Percentiles rank a stretch among this genome's conserved stretches.
Evolutionary conservation across 2,888 invertebrate genomes (phyloP).

Genomic region (Brachyopa scutellaris): DNA sequence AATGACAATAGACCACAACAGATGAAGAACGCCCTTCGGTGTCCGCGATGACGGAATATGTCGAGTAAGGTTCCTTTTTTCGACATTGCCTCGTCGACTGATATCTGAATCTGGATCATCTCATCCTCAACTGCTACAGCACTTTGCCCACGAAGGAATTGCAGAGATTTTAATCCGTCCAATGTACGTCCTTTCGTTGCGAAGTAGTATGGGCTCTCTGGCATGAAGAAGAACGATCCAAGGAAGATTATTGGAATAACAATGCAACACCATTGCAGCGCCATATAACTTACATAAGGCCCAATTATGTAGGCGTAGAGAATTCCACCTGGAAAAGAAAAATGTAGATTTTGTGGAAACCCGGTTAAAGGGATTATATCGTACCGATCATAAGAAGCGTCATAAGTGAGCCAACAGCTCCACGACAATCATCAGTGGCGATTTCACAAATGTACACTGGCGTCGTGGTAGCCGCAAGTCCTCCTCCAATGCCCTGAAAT

Average conservation of each 20-base stretch:
- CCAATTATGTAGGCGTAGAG: slow-evolving; percentile 88
- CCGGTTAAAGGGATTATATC: slow-evolving; percentile 60
- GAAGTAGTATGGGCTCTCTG: slow-evolving; percentile 90
- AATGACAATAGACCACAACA: slow-evolving; percentile 89
- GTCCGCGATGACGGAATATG: slow-evolving; percentile 86
- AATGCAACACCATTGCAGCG: slow-evolving; percentile 86
- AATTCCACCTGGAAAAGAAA: slow-evolving; percentile 85
- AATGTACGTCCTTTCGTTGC: slow-evolving; percentile 83
- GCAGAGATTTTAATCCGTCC: slow-evolving; percentile 86
- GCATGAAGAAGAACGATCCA: slow-evolving; percentile 87
- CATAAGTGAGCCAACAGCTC: slow-evolving; percentile 90
- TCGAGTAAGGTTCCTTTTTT: slow-evolving; percentile 82
- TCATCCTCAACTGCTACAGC: slow-evolving; percentile 85
- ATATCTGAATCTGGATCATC: slow-evolving; percentile 84
- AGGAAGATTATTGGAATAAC: slow-evolving; percentile 85
- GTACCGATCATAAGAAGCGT: slow-evolving; percentile 86
- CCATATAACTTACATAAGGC: slow-evolving; percentile 86
- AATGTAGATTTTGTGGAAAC: too few relatives aligned
- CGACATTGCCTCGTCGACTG: slow-evolving; percentile 81
- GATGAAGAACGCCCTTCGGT: slow-evolving; percentile 89
- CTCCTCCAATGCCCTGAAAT: slow-evolving; percentile 84
- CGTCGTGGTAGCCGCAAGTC: slow-evolving; percentile 87
- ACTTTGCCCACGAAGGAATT: slow-evolving; percentile 86
- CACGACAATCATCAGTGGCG: slow-evolving; percentile 89
- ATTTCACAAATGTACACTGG: slow-evolving; percentile 95